Base-by-base conservation (phyloP, 23 tunicate species). In the Oikopleura dioica region DNA sequence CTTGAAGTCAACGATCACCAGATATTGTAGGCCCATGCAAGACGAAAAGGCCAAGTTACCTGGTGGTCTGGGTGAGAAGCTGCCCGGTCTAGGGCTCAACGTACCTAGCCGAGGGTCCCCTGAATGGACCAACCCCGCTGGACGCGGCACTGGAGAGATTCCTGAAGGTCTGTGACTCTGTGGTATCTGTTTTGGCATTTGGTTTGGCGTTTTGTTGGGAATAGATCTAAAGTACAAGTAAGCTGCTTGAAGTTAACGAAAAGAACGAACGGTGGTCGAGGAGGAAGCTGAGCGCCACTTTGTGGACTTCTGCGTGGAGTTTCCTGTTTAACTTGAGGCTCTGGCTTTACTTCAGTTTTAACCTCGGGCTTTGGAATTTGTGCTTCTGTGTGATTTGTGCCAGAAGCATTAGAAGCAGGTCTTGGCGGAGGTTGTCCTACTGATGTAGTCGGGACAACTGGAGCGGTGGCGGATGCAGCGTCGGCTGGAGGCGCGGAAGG, bases 1-100 rank as follows among this genome's bases (percentile, higher is more conserved):
- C 9, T 44, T 9, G 16, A 9, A 44, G 55, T 9, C 9, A 9
- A 9, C 16, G 9, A 44, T 44, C 55, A 44, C 55, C 55, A 44
- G 55, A 9, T 44, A 9, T 44, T 9, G 16, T 16, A 44, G 16
- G 16, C 16, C 9, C 9, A 44, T 44, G 55, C 16, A 16, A 9
- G 16, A 44, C 16, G 16, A 9, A 16, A 9, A 44, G 9, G 9
- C 16, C 16, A 16, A 63, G 26, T 28, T 63, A 63, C 72, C 72
- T 63, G 72, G 26, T 63, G 72, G 72, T 21, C 72, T 23, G 5
- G 72, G 72, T 2, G 30, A 12, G 26, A 63, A 63, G 26, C 30
- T 63, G 4, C 72, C 72, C 26, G 72, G 33, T 28, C 72, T 63
- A 63, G 72, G 72, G 26, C 72, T 63, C 26, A 63, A 31, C 72